These are phyloP conservation scores for Melipona quadrifasciata DNA, from an alignment of 1,140 invertebrate genomes.

Conservation along the genomic window DNA sequence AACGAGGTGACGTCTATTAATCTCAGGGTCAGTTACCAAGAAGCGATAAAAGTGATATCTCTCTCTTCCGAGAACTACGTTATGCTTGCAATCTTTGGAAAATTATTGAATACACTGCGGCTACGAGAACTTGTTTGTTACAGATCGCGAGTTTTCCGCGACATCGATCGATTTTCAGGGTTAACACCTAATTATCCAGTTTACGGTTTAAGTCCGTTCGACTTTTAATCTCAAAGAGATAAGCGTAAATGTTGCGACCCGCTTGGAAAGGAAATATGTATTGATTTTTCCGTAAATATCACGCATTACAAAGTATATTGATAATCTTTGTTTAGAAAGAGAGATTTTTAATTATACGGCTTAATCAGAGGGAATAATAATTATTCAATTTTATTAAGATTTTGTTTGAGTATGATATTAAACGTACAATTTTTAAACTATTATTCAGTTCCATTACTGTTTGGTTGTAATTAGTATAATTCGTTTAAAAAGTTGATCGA, in stretches of 20 bases:
- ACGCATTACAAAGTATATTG: background rate
- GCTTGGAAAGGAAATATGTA: background rate
- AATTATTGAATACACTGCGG: background rate
- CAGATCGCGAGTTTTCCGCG: background rate
- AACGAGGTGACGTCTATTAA: slow-evolving; percentile 43
- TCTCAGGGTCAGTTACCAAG: slow-evolving; percentile 42
- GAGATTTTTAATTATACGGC: too few species aligned
- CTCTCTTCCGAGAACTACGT: slow-evolving; percentile 21
- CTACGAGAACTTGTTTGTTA: background rate
- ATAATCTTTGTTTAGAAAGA: background rate
- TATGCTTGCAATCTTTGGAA: background rate
- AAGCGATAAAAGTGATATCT: slow-evolving; percentile 51
- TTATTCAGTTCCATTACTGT: too few species aligned
- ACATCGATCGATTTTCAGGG: background rate
- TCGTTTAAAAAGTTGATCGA: too few species aligned
- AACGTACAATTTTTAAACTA: too few species aligned
- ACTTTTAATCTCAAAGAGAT: background rate
- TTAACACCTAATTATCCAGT: background rate
- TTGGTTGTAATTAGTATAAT: too few species aligned
- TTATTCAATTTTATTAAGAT: too few species aligned
- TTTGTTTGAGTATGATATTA: too few species aligned
- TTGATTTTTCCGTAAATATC: background rate
- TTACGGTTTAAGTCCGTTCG: background rate
- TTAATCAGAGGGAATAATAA: too few species aligned
- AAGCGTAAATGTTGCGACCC: background rate